Evolutionary conservation across 2,888 invertebrate genomes (phyloP).

Genomic region (Agriopis leucophaearia): DNA sequence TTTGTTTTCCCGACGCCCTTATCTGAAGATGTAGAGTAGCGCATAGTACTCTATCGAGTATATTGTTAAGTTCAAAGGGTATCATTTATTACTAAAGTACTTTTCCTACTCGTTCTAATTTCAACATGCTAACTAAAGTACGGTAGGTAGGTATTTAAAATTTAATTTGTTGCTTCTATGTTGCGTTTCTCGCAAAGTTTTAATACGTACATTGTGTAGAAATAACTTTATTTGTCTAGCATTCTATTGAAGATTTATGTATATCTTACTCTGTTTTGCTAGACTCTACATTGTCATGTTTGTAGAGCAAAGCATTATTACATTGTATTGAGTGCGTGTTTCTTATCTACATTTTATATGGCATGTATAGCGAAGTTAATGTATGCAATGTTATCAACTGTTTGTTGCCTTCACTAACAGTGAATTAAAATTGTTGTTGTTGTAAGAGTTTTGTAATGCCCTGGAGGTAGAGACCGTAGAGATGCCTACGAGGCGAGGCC

Average conservation of each 20-base stretch:
- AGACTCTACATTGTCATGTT: conserved; percentile 20
- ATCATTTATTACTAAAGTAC: conserved; percentile 68
- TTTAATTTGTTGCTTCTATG: not conserved
- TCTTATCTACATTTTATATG: conserved; percentile 18
- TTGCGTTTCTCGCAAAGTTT: not conserved
- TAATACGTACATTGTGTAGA: not conserved
- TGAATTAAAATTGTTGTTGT: conserved; percentile 31
- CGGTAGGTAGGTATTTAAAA: not conserved
- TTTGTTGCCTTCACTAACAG: conserved; percentile 22
- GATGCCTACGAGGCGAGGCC: conserved; percentile 38
- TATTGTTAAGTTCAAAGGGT: conserved; percentile 65
- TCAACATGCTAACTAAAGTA: conserved; percentile 52
- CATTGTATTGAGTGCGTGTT: conserved; percentile 27
- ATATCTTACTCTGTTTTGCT: not conserved
- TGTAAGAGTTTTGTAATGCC: conserved; percentile 22
- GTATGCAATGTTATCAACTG: conserved; percentile 28
- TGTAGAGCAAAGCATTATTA: conserved; percentile 28
- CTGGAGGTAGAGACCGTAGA: conserved; percentile 24
- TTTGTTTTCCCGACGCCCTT: conserved; percentile 51
- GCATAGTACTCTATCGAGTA: conserved; percentile 35
- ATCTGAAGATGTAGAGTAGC: conserved; percentile 46
- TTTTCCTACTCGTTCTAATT: conserved; percentile 80
- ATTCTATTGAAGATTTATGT: not conserved
- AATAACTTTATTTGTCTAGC: not conserved
- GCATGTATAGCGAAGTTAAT: conserved; percentile 13